Evolutionary conservation across 1,140 invertebrate genomes (phyloP), one percentile per base, ranked within the genome.

Genomic region (Drosophila aff.): DNA sequence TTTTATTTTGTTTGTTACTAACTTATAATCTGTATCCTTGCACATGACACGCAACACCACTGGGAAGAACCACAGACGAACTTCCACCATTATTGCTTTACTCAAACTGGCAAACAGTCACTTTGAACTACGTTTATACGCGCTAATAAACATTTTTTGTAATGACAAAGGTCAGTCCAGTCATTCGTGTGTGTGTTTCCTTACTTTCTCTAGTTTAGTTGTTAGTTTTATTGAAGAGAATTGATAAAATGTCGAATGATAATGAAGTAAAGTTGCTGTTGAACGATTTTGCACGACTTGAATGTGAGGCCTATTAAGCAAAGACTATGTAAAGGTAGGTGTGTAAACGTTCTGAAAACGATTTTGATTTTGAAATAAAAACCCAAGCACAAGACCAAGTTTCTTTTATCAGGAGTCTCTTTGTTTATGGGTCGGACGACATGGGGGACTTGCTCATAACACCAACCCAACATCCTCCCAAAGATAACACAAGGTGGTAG

Each of bases 81-180:
- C 33, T 62, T 63, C 58, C 40, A 65, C 57, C 38, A 33, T 44
- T 44, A 33, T 44, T 44, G 58, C 63, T 63, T 44, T 44, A 26
- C n/a, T n/a, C 16, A 43, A 52, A 31, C 57, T 26, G 40, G 21
- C 58, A 63, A 66, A 18, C 8, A 26, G 40, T 43, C 43, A 18
- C 38, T 16, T 36, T 61, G 1, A 9, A 63, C 21, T 36, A 63
- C 58, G 58, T 66, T 66, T 66, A 18, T 36, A 44, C 3, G 38
- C 28, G 58, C 58, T 36, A 66, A 66, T 66, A 66, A 66, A 66
- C 28, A 36, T 44, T 66, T 44, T 66, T 61, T 63, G 18, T 63
- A 66, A 63, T 44, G 57, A 41, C 58, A 28, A 1, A 26, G 28
- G 16, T 36, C 11, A 7, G 36, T 21, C 21, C n/a, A n/a, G n/a